Conservation (phyloP, 2,113 vertebrate genomes). For the Nannospalax galili region DNA sequence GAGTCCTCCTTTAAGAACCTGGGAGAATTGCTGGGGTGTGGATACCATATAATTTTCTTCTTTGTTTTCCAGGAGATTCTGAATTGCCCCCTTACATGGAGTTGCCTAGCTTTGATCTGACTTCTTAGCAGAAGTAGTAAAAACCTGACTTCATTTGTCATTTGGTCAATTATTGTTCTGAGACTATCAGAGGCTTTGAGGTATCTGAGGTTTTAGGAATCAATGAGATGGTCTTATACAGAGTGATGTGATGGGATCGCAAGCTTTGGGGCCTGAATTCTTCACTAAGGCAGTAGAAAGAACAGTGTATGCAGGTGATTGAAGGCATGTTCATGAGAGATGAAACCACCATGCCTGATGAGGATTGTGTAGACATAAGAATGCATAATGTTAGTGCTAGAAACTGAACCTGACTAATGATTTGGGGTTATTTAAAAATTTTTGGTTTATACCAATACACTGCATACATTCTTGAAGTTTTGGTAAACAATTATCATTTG, state of each 20-base stretch:
- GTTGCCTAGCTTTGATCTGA: conserved; percentile 9
- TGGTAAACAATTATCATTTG: neutral
- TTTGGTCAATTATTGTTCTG: conserved; percentile 48
- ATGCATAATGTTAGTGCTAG: neutral
- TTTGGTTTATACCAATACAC: neutral
- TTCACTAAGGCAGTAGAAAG: neutral
- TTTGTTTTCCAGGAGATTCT: neutral
- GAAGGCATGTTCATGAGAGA: neutral
- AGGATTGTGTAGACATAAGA: neutral
- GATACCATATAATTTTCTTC: neutral
- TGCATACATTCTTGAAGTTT: neutral
- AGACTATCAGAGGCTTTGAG: conserved; percentile 39
- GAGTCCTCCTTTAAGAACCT: neutral
- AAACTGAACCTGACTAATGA: neutral
- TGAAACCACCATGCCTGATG: neutral
- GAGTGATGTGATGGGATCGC: neutral
- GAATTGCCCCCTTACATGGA: neutral
- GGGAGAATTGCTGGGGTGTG: neutral
- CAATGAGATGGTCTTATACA: conserved; percentile 42
- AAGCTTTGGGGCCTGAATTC: neutral
- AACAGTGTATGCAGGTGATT: neutral
- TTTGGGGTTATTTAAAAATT: neutral
- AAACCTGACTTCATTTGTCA: conserved; percentile 27
- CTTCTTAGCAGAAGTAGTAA: conserved; percentile 48
- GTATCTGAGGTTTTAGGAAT: conserved; percentile 51